Base-by-base conservation (phyloP, 2,113 vertebrate species). In the Todiramphus chloris region DNA sequence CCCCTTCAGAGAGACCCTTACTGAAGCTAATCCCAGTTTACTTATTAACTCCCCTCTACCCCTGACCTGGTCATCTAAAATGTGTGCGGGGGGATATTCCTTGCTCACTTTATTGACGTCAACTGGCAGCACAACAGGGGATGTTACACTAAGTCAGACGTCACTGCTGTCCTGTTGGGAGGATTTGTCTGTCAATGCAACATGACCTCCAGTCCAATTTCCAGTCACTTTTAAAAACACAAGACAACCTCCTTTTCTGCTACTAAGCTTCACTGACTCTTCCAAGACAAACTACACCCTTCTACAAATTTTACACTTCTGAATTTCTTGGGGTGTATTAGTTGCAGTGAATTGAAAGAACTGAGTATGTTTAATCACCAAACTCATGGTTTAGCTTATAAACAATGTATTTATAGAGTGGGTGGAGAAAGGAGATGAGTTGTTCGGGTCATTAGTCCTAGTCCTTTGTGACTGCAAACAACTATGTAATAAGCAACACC, bases 21-120 rank as follows among this genome's bases (percentile, higher is more conserved):
- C 44, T 82, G 77, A 95, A 94, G 64, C 15, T 19, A 27, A 48
- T 81, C 90, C 73, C 76, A 95, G 83, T 90, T 84, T 55, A 84
- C 48, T 77, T 78, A 78, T 11, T 75, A 96, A 95, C 69, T 92
- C 66, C 30, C 68, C 66, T 93, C n/a, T 33, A 44, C 5, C 3
- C 9, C 5, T 2, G 2, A 1, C 9, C 5, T 4, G 1, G 30
- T 70, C 51, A 87, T 6, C 12, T 43, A 56, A 33, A n/a, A 13
- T 0, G 2, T 13, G 10, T 19, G 9, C 19, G n/a, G 67, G 50
- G 31, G 64, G 46, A 72, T 79, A 92, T 60, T 77, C 25, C 21
- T 48, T 64, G 43, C 84, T 83, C 55, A 68, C 27, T 53, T 35
- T 53, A 91, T 14, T 53, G 30, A 89, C 1, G 3, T 37, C 46